Conservation (phyloP, 2,888 invertebrate species). For the Polymixis flavicincta region DNA sequence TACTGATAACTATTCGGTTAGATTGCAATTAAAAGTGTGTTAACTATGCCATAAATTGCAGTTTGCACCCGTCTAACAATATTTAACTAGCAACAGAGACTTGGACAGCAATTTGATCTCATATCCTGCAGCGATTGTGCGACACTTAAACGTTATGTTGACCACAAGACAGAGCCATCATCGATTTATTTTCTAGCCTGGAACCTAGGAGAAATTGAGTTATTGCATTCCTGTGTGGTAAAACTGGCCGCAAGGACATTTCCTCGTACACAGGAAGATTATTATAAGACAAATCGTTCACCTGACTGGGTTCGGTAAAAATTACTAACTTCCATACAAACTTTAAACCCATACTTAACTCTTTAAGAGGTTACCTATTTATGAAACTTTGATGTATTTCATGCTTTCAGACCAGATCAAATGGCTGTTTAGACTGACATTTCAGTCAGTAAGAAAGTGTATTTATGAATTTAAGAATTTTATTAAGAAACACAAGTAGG, state of each 20-base stretch:
- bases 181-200: slow-evolving; percentile 4
- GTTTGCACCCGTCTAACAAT: neutral
- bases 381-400: neutral
- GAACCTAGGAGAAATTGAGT: neutral
- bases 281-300: neutral
- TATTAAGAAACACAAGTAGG: neutral
- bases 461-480: neutral
- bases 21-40: neutral
- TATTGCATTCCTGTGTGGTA: slow-evolving; percentile 11
- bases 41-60: neutral
- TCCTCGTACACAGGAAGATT: neutral
- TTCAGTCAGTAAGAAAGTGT: neutral
- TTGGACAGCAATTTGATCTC: slow-evolving; percentile 46
- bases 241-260: slow-evolving; percentile 4
- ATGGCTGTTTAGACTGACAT: neutral
- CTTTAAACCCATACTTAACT: neutral
- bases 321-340: neutral
- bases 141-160: slow-evolving; percentile 19
- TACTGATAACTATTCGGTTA: neutral
- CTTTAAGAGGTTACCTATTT: neutral
- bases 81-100: slow-evolving; percentile 1
- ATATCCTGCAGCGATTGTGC: slow-evolving; percentile 54
- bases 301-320: neutral
- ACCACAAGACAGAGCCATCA: slow-evolving; percentile 49
- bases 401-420: neutral